phyloP scores from a whole-genome alignment of 2,797 vertebrate species.

The Poeciliopsis turneri region DNA sequence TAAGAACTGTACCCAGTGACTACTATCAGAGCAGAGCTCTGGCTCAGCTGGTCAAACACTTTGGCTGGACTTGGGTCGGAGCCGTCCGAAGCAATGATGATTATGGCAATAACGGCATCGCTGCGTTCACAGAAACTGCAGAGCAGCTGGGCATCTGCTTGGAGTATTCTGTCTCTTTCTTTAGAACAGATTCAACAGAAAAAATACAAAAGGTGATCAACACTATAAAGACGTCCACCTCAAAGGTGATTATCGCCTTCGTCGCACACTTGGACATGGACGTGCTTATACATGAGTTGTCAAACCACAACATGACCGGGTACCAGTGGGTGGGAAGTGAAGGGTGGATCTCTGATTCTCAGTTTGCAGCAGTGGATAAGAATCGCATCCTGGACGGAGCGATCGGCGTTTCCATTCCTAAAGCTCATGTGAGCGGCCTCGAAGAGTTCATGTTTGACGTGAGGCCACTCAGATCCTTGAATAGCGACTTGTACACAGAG shows the following conservation, averaged over 20 bases:
- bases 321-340: conserved; percentile 80
- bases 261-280: conserved; percentile 59
- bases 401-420: conserved; percentile 75
- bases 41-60: conserved; percentile 75
- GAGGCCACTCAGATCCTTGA: conserved; percentile 58
- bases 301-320: conserved; percentile 68
- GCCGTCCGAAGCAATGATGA: conserved; percentile 74
- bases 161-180: conserved; percentile 71
- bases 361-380: conserved; percentile 54
- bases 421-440: conserved; percentile 69
- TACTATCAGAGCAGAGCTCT: conserved; percentile 78
- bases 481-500: conserved; percentile 66
- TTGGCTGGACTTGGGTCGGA: conserved; percentile 83
- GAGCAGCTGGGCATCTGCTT: conserved; percentile 68
- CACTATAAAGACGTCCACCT: conserved; percentile 61
- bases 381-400: conserved; percentile 74
- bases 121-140: conserved; percentile 62
- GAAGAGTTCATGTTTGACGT: conserved; percentile 71
- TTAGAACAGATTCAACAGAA: conserved; percentile 65
- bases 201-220: conserved; percentile 64
- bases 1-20: conserved; percentile 81
- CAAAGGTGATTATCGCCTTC: conserved; percentile 68
- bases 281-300: conserved; percentile 48
- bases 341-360: conserved; percentile 73
- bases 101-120: conserved; percentile 74